Base-by-base conservation (phyloP, 2,797 vertebrate species). In the Arctocebus calabarensis region DNA sequence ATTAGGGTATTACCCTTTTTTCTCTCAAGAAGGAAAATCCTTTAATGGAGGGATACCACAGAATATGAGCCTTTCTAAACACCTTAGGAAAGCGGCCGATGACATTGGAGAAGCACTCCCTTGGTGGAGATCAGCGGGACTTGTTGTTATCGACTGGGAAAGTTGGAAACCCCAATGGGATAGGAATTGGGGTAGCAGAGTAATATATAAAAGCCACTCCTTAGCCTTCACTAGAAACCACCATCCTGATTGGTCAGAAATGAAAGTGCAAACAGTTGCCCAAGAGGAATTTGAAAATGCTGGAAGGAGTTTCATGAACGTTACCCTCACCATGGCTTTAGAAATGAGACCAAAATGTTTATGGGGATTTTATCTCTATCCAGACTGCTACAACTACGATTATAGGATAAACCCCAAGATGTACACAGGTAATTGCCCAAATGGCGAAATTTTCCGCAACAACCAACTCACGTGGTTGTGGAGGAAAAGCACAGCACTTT, bases 291-390 rank as follows among this genome's bases (percentile, higher is more conserved):
- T 99, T 97, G 99, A 99, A 98, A 98, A 96, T 32, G 98, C 99
- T 17, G 99, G 99, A 20, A 98, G 96, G 95, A 96, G 91, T 91
- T 99, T 99, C 88, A 99, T 99, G 99, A 99, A 99, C 96, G 96
- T 98, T 84, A 99, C 99, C 5, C 97, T 99, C 93, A 98, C 98
- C 3, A 82, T 99, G 97, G 99, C 99, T 66, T 97, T 99, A 87
- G 97, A 98, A 32, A 98, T 99, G 83, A 98, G 99, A 82, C 99
- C 99, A 1, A 98, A 98, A 0, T 98, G 99, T 5, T 97, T 99
- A 45, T 99, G 99, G 99, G 99, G 99, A 9, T 99, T 99, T 98
- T 99, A 99, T 94, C 98, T 99, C 62, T 99, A 99, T 96, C 99
- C 99, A 45, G 99, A 99, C 96, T 99, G 99, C 97, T 99, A 99